Percentiles rank a stretch among this genome's conserved stretches.
phyloP scores from a whole-genome alignment of 37 sponge, comb jelly and placozoan species.

The Agelas oroides region DNA sequence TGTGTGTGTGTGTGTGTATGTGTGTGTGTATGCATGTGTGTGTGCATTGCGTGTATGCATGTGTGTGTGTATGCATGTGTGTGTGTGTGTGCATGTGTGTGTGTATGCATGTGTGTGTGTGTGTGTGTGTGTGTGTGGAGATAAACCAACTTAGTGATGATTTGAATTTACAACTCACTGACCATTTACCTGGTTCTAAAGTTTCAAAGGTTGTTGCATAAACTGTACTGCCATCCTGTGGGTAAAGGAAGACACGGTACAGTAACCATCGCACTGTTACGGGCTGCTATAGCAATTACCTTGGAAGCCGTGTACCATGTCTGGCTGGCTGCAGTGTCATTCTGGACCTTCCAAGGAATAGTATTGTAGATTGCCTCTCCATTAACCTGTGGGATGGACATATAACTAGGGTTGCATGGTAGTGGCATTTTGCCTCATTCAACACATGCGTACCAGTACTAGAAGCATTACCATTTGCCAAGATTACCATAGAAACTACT shows the following conservation, averaged over 20 bases:
- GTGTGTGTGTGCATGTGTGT: too few species aligned
- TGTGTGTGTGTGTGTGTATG: constrained; percentile 4
- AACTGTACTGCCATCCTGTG: constrained; percentile 49
- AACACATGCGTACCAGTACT: too few species aligned
- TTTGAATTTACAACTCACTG: too few species aligned
- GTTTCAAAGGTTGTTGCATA: constrained; percentile 75
- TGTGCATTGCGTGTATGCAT: too few species aligned
- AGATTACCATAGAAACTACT: too few species aligned
- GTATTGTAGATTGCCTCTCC: constrained; percentile 81
- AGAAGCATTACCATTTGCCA: too few species aligned
- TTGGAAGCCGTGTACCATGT: constrained; percentile 79
- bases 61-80: too few species aligned
- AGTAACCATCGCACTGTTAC: background rate
- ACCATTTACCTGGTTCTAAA: constrained; percentile 50
- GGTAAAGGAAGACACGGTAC: background rate
- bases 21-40: too few species aligned
- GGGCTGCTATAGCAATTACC: constrained; percentile 21
- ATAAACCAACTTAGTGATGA: too few species aligned
- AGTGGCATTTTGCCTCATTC: background rate
- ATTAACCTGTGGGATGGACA: constrained; percentile 50
- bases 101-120: too few species aligned
- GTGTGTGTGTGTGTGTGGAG: too few species aligned
- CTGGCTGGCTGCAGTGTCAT: constrained; percentile 57
- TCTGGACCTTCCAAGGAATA: constrained; percentile 74
- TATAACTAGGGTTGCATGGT: background rate